Base-by-base conservation (phyloP, 2,888 invertebrate genomes). In the Lathronympha strigana region DNA sequence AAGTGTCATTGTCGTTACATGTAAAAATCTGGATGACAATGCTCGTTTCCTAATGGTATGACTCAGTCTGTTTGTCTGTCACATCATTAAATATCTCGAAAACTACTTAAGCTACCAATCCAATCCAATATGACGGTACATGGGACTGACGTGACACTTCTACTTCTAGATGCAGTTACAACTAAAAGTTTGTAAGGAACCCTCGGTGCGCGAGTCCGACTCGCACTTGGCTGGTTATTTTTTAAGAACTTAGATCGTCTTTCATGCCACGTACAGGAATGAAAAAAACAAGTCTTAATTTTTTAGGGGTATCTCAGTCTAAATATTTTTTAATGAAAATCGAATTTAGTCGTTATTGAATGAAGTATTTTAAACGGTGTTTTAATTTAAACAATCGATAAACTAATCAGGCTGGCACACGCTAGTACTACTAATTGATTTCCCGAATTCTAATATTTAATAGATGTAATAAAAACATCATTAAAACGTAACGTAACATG, bases 341-440 rank as follows among this genome's bases (percentile, higher is more conserved):
- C 19, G 11, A 19, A 33, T 53, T 21, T 36, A 15, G 17, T 28
- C 28, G 45, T 45, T 45, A 11, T 13, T 45, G 45, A 50, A 50
- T 36, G 53, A 53, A 53, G 36, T 53, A 53, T 53, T 36, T 21
- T 36, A 53, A 53, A n/a, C 36, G 53, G 8, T 36, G n/a, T 53
- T 36, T 53, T 33, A 17, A 36, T 53, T 53, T 21, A 33, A 21
- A n/a, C 4, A 50, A 53, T 53, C n/a, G 21, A 36, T 21, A n/a
- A 23, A 1, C 23, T 23, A 45, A 21, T 21, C 45, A 6, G 5
- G 19, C 45, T 23, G 36, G 53, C 36, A 33, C 53, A 21, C 33
- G 53, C 53, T 36, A n/a, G 2, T 23, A 45, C 38, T 38, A 28
- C 15, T 28, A 23, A 49, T 31, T 31, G 19, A 1, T 15, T 51